Evolutionary conservation across 2,113 vertebrate genomes (phyloP), one percentile per base, ranked within the genome.

Genomic region (Xiphophorus maculatus): DNA sequence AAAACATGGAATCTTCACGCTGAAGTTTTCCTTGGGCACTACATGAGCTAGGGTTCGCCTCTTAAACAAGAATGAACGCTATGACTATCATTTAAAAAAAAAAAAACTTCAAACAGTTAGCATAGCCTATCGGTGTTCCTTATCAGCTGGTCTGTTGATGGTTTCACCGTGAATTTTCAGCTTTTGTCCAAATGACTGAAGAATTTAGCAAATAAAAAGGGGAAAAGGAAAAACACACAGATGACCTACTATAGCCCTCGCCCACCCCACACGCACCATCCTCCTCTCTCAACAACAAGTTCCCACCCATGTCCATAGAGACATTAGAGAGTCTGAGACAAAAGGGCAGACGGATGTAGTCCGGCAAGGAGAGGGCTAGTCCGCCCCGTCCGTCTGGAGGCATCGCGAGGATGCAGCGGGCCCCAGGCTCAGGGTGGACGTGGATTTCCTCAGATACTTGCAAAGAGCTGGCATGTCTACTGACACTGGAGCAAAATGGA

Each of bases 1-100:
- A 83, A 60, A 90, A 88, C 85, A 92, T 93, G 93, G 95, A 96
- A 95, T 96, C 95, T 95, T 95, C 94, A 95, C 92, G 92, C 96
- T 95, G 96, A 96, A 96, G 96, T 95, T 95, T 96, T 97, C 95
- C 91, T 90, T 81, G 89, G 95, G 95, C 90, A 91, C 96, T 96
- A 93, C 95, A 95, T 92, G 93, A 96, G 95, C 96, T 95, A 91
- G 96, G 96, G 96, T 90, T 91, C 85, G 96, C 96, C 94, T 97
- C 95, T 96, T 96, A 96, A 97, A 96, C 96, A 96, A 96, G 95
- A 95, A 96, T 95, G 87, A 89, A 92, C 74, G 79, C 89, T 90
- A 91, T 79, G 87, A 92, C 88, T 91, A 93, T 84, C 70, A 88
- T 88, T 84, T 10, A 25, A 25, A 58, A 58, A 54, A 54, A 54